Percentiles rank a stretch among this genome's conserved stretches.
Evolutionary conservation across 2,797 vertebrate genomes (phyloP).

Genomic region (Agapornis canus): DNA sequence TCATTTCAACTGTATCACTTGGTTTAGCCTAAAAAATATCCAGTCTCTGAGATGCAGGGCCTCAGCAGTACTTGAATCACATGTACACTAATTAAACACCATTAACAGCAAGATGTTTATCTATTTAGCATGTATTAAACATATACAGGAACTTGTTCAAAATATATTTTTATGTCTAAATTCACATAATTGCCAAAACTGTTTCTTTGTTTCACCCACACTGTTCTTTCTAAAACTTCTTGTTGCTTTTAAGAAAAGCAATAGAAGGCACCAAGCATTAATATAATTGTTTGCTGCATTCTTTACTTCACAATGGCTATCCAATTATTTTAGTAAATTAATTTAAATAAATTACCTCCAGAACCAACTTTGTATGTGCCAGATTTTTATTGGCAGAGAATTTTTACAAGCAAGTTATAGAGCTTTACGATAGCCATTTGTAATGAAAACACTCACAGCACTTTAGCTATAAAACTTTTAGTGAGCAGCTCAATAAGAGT

Average conservation of each 20-base stretch:
- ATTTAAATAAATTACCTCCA: slow-evolving; percentile 50
- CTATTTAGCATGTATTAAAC: neutral
- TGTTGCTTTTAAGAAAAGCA: neutral
- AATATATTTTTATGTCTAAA: neutral
- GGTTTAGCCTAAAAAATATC: neutral
- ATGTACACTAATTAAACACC: neutral
- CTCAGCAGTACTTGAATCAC: neutral
- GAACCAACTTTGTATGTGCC: neutral
- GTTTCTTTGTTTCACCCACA: neutral
- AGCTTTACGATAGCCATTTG: slow-evolving; percentile 35
- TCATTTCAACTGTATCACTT: neutral
- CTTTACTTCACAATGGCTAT: neutral
- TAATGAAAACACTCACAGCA: slow-evolving; percentile 47
- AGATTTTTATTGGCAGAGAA: slow-evolving; percentile 27
- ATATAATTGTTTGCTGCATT: slow-evolving; percentile 10
- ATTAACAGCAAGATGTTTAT: neutral
- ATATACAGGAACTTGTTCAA: neutral
- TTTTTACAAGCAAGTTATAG: slow-evolving; percentile 48
- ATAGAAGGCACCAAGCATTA: neutral
- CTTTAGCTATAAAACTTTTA: slow-evolving; percentile 42
- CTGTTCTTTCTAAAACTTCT: neutral
- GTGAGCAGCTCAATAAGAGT: slow-evolving; percentile 8
- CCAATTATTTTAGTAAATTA: slow-evolving; percentile 42
- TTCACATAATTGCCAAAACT: neutral
- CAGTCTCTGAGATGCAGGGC: neutral